Evolutionary conservation across 2,888 invertebrate species (phyloP), one percentile per base, ranked within the genome.

Genomic region (Nephrocerus scutellatus): DNA sequence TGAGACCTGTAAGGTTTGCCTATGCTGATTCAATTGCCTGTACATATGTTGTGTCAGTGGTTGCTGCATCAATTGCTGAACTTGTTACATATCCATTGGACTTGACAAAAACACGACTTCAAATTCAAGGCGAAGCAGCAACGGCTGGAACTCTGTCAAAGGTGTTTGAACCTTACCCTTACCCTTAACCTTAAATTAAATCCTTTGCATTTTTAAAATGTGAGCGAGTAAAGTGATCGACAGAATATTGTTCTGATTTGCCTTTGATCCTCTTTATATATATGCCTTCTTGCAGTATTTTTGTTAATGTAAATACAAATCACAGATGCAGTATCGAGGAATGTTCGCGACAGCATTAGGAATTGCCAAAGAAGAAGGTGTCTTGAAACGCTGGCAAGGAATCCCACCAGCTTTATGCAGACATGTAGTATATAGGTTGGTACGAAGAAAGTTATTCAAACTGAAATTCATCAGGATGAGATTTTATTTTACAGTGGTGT

Each of bases 11-110:
- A 4, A 66, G 63, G 41, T 64, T 60, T 42, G 57, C 61, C 28
- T 68, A 63, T 50, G 68, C 65, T 19, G 69, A 69, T 47, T 64
- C 69, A 7, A 62, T 69, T 49, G 65, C 63, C 39, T 63, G 64
- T 51, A 80, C 82, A 42, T 84, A 83, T 56, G 59, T 75, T 22
- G 72, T 84, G 6, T 84, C 84, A 2, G 80, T 82, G 18, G 69
- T 75, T 43, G 79, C 82, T 19, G 82, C 84, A 16, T 75, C 77
- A 51, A 75, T 80, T 48, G 82, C 83, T 15, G 84, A 84, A 70
- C 69, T 82, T 66, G 79, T 80, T 26, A 95, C 93, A 8, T 95
- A 92, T 71, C 95, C 95, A 2, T 74, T 95, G 68, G 93, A 95
- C 71, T 72, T 95, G 60, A 87, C 90, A 12, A 95, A 95, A 72